Base-by-base conservation (phyloP, 2,888 invertebrate genomes). In the Hybos culiciformis region DNA sequence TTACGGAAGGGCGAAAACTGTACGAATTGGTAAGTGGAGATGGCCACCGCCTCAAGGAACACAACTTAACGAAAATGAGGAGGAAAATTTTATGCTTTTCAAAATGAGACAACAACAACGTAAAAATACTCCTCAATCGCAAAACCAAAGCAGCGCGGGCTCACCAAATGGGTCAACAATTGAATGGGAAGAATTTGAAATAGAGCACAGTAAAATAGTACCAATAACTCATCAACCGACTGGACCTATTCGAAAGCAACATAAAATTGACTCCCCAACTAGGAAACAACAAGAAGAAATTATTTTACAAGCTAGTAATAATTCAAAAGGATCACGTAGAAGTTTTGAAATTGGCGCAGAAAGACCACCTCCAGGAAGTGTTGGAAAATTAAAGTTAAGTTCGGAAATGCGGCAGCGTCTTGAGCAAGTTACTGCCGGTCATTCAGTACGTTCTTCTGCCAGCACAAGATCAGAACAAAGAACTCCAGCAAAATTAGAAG, bases 1-100 rank as follows among this genome's bases (percentile, higher is more conserved):
- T 0, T 91, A 91, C 55, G 91, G 92, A 1, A 70, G 93, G 20
- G 93, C 93, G 0, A 91, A 93, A 59, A 94, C 93, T 0, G 92
- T 94, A 0, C 72, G 93, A 23, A 93, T 96, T 42, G 94, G 91
- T 2, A 92, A 91, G 66, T 92, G 92, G 92, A 71, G 86, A 48
- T 94, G 94, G 94, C 94, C 96, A 7, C 93, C 93, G 11, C 80
- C 81, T 7, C 82, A 84, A 44, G 78, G 75, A 38, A 78, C 77
- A 15, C 81, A 80, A 2, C 75, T 74, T 20, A 78, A 75, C 49
- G 80, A 81, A 47, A 74, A 74, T 14, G 75, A 79, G 5, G 87
- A 85, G 56, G 87, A 85, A 56, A 81, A 82, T 51, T 90, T 90
- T 56, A 80, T 88, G 44, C 86, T 88, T 52, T 91, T 91, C 55